Base-by-base conservation (phyloP, 2,888 invertebrate species). In the Rhagophthalmus giganteus region DNA sequence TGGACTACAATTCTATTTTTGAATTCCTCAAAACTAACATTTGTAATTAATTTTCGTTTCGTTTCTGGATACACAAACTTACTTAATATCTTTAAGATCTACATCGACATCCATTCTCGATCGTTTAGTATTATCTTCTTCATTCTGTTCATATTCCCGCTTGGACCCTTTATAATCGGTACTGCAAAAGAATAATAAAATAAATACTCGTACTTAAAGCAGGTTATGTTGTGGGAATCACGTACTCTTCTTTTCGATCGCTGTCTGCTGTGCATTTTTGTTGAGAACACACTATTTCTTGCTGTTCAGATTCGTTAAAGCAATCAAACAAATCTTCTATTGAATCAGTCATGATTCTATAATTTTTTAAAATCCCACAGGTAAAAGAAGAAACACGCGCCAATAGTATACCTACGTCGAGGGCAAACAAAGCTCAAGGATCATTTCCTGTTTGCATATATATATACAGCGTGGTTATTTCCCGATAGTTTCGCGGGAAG, bases 1-100 rank as follows among this genome's bases (percentile, higher is more conserved):
- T 95, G 94, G 12, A 96, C 85, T 41, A 88, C 84, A 58, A 96
- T 92, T 42, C 94, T 82, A 6, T 91, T 86, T 54, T 84, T 82
- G 25, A 90, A 77, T 49, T 89, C 86, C 33, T 89, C 87, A 59
- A 89, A 76, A 65, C 89, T 90, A 66, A 65, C 78, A 67, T 11
- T 41, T 3, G 11, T n/a, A 37, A 32, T 14, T 5, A 13, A 38
- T 9, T 37, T 35, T n/a, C n/a, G n/a, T n/a, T n/a, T n/a, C n/a
- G n/a, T n/a, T n/a, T n/a, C n/a, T n/a, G n/a, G n/a, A n/a, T n/a
- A 12, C 4, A 9, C n/a, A 8, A 26, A n/a, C 62, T 54, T 61
- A 74, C 74, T 74, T 73, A 30, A 74, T 72, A 59, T 74, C 72
- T 35, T 65, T 63, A 6, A 73, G 65, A 45, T 67, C 62, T 15